A percentile compares a stretch with the other conserved stretches of the same genome.
Evolutionary conservation across 1,140 invertebrate species (phyloP).

Genomic region (Ips typographus): DNA sequence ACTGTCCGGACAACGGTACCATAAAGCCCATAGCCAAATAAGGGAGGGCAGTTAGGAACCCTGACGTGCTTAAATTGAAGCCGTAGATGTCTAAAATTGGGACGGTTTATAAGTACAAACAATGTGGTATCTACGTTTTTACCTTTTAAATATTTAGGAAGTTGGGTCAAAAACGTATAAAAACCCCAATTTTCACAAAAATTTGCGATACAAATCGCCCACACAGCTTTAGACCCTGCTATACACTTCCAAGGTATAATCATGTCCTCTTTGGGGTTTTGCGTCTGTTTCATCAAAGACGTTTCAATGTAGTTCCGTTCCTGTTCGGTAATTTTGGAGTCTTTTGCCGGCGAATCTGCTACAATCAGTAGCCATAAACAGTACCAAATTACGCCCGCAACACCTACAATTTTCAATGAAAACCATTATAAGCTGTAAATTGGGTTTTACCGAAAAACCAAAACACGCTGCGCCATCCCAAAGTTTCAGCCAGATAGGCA

Average conservation of each 20-base stretch:
- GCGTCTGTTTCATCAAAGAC: constrained; percentile 43
- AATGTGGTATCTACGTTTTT: background rate
- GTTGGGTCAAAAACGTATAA: constrained; percentile 84
- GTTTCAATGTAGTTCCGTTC: constrained; percentile 78
- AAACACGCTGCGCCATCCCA: constrained; percentile 86
- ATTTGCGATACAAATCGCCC: constrained; percentile 76
- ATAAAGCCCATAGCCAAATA: constrained; percentile 84
- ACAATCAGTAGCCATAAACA: constrained; percentile 69
- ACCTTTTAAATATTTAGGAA: constrained; percentile 89
- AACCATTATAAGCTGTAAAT: background rate
- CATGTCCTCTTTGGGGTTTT: constrained; percentile 50
- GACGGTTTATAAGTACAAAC: background rate
- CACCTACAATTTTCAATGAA: background rate
- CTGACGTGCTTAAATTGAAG: constrained; percentile 73
- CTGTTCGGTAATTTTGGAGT: constrained; percentile 69
- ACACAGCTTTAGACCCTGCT: constrained; percentile 72
- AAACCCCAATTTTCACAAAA: constrained; percentile 90
- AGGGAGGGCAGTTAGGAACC: constrained; percentile 79
- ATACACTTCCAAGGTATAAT: constrained; percentile 76
- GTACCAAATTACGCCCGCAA: constrained; percentile 69
- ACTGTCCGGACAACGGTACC: constrained; percentile 73
- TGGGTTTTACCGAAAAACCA: constrained; percentile 75
- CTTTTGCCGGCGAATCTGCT: constrained; percentile 73
- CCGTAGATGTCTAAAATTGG: constrained; percentile 65
- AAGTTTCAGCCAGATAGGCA: constrained; percentile 67